A percentile compares a stretch with the other conserved stretches of the same genome.
Conservation (phyloP, 2,888 invertebrate species). For the Teinopalpus imperialis region DNA sequence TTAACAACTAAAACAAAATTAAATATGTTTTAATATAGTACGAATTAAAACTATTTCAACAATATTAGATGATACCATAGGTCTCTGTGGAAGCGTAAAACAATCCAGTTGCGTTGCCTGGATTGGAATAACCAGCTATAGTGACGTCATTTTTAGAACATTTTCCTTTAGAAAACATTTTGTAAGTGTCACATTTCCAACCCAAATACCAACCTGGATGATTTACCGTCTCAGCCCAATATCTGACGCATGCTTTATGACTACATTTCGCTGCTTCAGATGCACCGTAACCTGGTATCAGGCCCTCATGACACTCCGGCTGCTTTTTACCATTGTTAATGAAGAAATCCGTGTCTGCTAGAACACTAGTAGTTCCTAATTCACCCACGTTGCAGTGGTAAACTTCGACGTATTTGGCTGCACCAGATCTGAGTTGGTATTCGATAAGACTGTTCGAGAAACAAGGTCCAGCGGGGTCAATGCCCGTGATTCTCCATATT, state of each 20-base stretch:
- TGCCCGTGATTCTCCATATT: slow-evolving; percentile 24
- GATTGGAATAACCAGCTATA: slow-evolving; percentile 24
- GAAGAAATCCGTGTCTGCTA: slow-evolving; percentile 67
- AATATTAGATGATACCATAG: slow-evolving; percentile 15
- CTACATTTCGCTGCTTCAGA: slow-evolving; percentile 26
- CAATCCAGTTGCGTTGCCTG: slow-evolving; percentile 23
- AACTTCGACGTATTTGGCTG: slow-evolving; percentile 65
- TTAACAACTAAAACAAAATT: no score
- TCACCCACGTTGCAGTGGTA: slow-evolving; percentile 64
- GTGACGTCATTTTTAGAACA: slow-evolving; percentile 23
- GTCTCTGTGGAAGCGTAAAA: slow-evolving; percentile 24
- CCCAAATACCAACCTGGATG: slow-evolving; percentile 23
- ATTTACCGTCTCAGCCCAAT: slow-evolving; percentile 19
- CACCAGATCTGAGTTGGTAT: slow-evolving; percentile 51
- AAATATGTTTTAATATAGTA: no score
- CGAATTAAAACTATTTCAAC: no score
- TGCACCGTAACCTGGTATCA: slow-evolving; percentile 22
- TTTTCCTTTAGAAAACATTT: slow-evolving; percentile 19
- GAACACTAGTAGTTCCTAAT: slow-evolving; percentile 44
- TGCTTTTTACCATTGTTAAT: slow-evolving; percentile 63
- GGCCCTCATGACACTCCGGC: slow-evolving; percentile 47
- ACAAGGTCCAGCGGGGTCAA: slow-evolving; percentile 28
- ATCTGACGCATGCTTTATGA: slow-evolving; percentile 26
- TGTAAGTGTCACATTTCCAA: slow-evolving; percentile 22
- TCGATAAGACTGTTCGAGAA: slow-evolving; percentile 25